These are phyloP conservation scores for Dioctria rufipes DNA, from an alignment of 2,888 invertebrate genomes.

Conservation along the genomic window DNA sequence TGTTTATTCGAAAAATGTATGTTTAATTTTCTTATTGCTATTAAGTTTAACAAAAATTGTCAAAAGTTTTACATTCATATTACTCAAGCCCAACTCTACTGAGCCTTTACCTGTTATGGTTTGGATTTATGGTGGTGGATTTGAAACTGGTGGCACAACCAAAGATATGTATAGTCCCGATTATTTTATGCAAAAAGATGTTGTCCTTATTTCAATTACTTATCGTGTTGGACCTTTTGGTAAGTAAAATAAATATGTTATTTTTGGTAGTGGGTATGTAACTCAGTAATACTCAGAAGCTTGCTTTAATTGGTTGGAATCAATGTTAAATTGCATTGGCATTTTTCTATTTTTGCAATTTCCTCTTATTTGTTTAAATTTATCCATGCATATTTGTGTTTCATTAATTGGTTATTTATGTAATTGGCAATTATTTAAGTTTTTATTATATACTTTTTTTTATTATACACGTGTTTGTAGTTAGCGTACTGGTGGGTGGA, in stretches of 20 bases:
- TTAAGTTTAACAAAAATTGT: background rate
- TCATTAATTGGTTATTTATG: no score
- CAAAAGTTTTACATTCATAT: background rate
- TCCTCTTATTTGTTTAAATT: no score
- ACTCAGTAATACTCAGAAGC: no score
- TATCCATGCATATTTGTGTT: no score
- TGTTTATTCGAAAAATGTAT: constrained; percentile 70
- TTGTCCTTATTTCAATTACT: constrained; percentile 72
- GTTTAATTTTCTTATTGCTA: constrained; percentile 38
- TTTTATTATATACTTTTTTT: no score
- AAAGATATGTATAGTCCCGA: constrained; percentile 71
- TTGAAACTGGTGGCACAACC: constrained; percentile 71
- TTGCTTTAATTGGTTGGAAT: no score
- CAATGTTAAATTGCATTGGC: no score
- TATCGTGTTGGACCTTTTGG: constrained; percentile 72
- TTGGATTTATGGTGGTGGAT: constrained; percentile 73
- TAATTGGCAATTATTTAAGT: no score
- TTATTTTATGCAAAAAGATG: constrained; percentile 71
- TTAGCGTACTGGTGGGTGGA: no score
- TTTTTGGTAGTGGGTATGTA: no score
- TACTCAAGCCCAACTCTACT: constrained; percentile 61
- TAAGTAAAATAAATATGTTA: constrained; percentile 55
- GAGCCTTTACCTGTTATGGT: constrained; percentile 70
- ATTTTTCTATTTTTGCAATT: no score
- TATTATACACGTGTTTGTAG: no score